Evolutionary conservation across 2,888 invertebrate genomes (phyloP).

Genomic region (Lycocerus yunnanus): DNA sequence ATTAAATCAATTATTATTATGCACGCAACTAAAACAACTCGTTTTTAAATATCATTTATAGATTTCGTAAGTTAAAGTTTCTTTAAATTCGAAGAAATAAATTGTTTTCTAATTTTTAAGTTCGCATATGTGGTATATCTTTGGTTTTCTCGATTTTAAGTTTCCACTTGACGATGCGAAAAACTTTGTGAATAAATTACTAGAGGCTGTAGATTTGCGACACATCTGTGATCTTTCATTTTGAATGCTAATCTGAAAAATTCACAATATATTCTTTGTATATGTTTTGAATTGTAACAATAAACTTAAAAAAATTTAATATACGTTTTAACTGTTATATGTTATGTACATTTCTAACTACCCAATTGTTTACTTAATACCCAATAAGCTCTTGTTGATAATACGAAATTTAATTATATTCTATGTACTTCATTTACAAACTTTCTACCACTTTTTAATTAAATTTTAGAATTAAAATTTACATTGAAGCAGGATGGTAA

Average conservation of each 20-base stretch:
- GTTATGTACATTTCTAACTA: background rate
- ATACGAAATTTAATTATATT: background rate
- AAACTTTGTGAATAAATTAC: conserved; percentile 39
- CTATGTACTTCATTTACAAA: background rate
- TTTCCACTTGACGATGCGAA: conserved; percentile 25
- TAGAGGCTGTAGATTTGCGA: conserved; percentile 31
- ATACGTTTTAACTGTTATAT: background rate
- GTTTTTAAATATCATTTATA: too few relatives aligned
- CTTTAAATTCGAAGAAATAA: background rate
- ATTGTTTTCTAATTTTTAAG: background rate
- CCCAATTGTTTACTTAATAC: background rate
- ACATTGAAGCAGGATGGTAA: background rate
- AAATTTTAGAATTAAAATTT: background rate
- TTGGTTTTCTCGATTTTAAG: conserved; percentile 37
- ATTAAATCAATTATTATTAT: too few relatives aligned
- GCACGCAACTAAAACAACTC: too few relatives aligned
- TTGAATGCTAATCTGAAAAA: conserved; percentile 19
- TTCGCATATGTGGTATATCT: conserved; percentile 29
- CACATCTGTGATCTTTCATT: conserved; percentile 30
- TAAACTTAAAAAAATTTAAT: conserved; percentile 4
- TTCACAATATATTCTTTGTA: conserved; percentile 15
- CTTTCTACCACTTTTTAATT: background rate
- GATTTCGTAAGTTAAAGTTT: background rate
- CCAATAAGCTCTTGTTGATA: background rate
- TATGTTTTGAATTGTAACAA: conserved; percentile 11